Evolutionary conservation across 2,113 vertebrate species (phyloP), one percentile per base, ranked within the genome.

Genomic region (Lasiurus borealis): DNA sequence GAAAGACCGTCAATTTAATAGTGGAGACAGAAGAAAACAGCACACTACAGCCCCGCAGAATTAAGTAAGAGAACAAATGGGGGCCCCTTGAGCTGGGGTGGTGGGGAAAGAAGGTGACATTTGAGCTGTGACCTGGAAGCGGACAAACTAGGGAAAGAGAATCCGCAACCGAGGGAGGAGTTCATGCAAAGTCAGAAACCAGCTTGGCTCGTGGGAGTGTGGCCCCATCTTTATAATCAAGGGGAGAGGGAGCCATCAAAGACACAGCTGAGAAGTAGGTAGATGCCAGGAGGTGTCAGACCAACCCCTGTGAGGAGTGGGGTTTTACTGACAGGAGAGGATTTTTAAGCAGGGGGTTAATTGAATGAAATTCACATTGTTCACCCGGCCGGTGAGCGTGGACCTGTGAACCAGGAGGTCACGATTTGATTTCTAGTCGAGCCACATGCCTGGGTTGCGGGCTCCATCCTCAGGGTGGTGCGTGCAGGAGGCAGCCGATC

Each of bases 261-360:
- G 54, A 66, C 0, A 0, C 9, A 0, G 4, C 69, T 34, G 9
- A 83, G 36, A 66, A 25, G 18, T 1, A 25, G 36, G 59, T 25
- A 15, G 48, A 44, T 3, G 0, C 25, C 36, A 29, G 48, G 4
- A 1, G 6, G 12, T 1, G 2, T 2, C 8, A 10, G 15, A 44
- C 46, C 44, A 4, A 7, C 23, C 40, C 23, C 68, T 68, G 14
- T 18, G n/a, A 12, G 10, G 54, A 89, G 9, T 40, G 62, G 46
- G 13, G 7, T 18, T 86, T 90, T n/a, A 46, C 52, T 81, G 46
- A 77, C 44, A 36, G 0, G 8, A 29, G 31, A 89, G 27, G 44
- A 34, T 27, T 88, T 86, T 50, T 31, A 72, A 54, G 68, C 48
- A 81, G 8, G 16, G 13, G 10, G 11, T 18, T 64, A 23, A 86